Base-by-base conservation (phyloP, 1,140 invertebrate species). In the Trichogramma pretiosum region DNA sequence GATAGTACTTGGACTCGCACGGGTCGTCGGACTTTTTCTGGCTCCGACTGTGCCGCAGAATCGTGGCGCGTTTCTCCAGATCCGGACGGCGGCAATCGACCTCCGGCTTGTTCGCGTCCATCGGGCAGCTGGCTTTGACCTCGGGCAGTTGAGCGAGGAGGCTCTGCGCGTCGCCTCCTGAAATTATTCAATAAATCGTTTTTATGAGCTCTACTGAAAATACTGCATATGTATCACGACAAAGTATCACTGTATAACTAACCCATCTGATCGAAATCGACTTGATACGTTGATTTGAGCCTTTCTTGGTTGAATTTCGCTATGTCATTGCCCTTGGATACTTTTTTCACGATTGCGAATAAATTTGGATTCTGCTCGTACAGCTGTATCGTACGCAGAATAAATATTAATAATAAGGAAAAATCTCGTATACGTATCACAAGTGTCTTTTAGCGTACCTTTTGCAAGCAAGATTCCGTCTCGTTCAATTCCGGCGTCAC, bases 271-370 rank as follows among this genome's bases (percentile, higher is more conserved):
- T 41, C 14, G 5, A 11, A 51, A 33, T 51, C 49, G 1, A 14
- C 43, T 26, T 45, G 41, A 19, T 48, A 48, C 2, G 23, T 53
- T 3, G 32, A 21, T 22, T 13, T 53, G 1, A 53, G 41, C 26
- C 46, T 48, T 8, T 51, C 37, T 0, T 13, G n/a, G 30, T 51
- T 51, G 32, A 46, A 46, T 33, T 51, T 35, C 10, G 18, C 37
- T 1, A 38, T 1, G 1, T 37, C 30, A 22, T 46, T 24, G 9
- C 33, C 22, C 2, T 14, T 5, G 9, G 49, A 33, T 26, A 5
- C 11, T 10, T 46, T 51, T 0, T 9, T 19, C 32, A 42, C 17
- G 4, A 51, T 18, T 14, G 13, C 35, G 1, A 51, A 36, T 19
- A 46, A 19, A 5, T 51, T 36, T 3, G 49, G 49, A 14, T 51